phyloP scores from a whole-genome alignment of 2,888 invertebrate species.

The Lasioglossum oenotherae region DNA sequence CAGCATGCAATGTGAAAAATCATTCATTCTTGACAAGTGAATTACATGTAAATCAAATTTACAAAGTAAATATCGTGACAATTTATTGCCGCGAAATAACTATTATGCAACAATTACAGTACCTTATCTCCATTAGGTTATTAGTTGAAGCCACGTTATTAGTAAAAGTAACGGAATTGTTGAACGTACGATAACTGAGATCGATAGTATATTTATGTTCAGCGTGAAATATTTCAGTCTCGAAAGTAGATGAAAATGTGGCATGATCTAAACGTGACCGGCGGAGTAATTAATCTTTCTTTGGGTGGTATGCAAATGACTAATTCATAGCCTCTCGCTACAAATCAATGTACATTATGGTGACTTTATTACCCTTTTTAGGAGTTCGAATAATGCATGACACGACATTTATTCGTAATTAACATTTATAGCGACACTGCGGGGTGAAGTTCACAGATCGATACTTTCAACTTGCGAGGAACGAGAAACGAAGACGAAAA shows the following conservation, averaged over 20 bases:
- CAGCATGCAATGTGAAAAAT: neutral
- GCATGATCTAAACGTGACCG: neutral
- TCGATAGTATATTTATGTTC: neutral
- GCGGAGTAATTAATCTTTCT: conserved; percentile 8
- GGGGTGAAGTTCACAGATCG: neutral
- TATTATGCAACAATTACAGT: neutral
- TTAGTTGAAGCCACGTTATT: neutral
- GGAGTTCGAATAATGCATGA: conserved; percentile 22
- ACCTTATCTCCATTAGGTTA: neutral
- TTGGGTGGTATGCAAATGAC: neutral
- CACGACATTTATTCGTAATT: conserved; percentile 11
- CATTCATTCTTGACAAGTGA: conserved; percentile 1
- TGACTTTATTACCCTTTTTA: conserved; percentile 18
- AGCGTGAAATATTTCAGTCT: neutral
- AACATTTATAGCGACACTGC: neutral
- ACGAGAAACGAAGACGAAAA: neutral
- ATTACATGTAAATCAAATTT: neutral
- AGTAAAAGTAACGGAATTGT: neutral
- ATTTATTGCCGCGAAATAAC: neutral
- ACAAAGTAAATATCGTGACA: neutral
- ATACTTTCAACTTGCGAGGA: neutral
- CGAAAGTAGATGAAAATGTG: neutral
- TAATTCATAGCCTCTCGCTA: conserved; percentile 3
- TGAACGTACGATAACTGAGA: neutral
- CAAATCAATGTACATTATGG: conserved; percentile 17